A percentile compares a stretch with the other conserved stretches of the same genome.
These are phyloP conservation scores for Lepidurus apus DNA, from an alignment of 1,140 invertebrate genomes.

Conservation along the genomic window DNA sequence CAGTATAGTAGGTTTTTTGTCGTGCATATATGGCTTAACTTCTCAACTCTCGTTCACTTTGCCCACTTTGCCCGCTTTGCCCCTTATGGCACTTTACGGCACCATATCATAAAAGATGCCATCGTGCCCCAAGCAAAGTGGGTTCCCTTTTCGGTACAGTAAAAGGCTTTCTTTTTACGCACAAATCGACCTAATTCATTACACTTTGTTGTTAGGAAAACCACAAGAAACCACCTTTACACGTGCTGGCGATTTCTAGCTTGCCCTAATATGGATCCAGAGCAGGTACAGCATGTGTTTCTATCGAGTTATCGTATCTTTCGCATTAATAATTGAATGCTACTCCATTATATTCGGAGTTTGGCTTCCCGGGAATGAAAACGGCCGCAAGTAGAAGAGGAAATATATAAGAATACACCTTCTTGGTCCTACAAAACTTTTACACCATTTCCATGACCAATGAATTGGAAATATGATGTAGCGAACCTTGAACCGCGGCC, in stretches of 20 bases:
- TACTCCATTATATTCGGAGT: not conserved
- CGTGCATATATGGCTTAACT: too few species aligned
- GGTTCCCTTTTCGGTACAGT: not conserved
- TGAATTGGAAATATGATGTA: not conserved
- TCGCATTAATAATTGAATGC: not conserved
- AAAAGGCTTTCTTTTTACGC: not conserved
- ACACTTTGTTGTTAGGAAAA: not conserved
- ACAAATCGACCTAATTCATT: not conserved
- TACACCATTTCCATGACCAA: not conserved
- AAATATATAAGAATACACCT: too few species aligned
- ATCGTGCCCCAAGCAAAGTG: too few species aligned
- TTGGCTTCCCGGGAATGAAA: too few species aligned
- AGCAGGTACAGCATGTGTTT: too few species aligned
- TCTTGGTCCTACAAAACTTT: not conserved
- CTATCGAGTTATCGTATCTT: too few species aligned
- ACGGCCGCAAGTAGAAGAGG: too few species aligned
- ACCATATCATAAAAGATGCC: too few species aligned
- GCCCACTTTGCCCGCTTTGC: too few species aligned
- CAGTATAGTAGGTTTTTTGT: too few species aligned
- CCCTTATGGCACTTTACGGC: too few species aligned
- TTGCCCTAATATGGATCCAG: not conserved
- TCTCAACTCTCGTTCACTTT: too few species aligned
- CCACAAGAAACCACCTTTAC: not conserved
- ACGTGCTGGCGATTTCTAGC: not conserved
- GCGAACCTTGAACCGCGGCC: not conserved